A percentile compares a stretch with the other conserved stretches of the same genome.
Evolutionary conservation across 64 coral and sea anemone species (phyloP).

Genomic region (Stylophora pistillata): DNA sequence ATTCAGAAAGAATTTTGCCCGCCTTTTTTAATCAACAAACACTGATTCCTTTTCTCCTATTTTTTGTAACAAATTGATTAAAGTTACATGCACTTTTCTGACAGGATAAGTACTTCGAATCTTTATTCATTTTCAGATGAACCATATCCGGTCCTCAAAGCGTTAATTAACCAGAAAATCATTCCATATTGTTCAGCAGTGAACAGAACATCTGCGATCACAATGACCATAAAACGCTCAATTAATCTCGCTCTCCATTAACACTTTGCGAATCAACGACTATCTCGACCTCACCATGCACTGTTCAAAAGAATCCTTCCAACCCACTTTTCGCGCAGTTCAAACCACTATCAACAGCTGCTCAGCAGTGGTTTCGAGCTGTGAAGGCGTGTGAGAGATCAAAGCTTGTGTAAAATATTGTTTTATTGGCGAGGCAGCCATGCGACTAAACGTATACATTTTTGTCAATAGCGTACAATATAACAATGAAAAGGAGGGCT

Average conservation of each 20-base stretch:
- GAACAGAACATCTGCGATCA: not conserved
- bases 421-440: not conserved
- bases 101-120: not conserved
- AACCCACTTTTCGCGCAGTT: not conserved
- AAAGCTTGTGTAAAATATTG: not conserved
- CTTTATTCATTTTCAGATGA: not conserved
- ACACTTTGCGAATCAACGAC: not conserved
- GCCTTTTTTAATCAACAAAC: no score
- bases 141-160: not conserved
- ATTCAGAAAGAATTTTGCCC: no score
- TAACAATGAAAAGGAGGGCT: not conserved
- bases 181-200: not conserved
- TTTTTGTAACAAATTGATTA: no score
- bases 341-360: not conserved
- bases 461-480: not conserved
- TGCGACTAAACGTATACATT: not conserved
- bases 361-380: not conserved
- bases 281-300: not conserved
- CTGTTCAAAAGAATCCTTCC: not conserved
- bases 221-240: not conserved
- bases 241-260: not conserved
- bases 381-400: not conserved
- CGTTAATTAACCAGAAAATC: not conserved
- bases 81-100: no score
- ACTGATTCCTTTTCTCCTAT: no score